Percentiles rank a stretch among this genome's conserved stretches.
These are phyloP conservation scores for Temnothorax nylanderi DNA, from an alignment of 1,140 invertebrate genomes.

Conservation along the genomic window DNA sequence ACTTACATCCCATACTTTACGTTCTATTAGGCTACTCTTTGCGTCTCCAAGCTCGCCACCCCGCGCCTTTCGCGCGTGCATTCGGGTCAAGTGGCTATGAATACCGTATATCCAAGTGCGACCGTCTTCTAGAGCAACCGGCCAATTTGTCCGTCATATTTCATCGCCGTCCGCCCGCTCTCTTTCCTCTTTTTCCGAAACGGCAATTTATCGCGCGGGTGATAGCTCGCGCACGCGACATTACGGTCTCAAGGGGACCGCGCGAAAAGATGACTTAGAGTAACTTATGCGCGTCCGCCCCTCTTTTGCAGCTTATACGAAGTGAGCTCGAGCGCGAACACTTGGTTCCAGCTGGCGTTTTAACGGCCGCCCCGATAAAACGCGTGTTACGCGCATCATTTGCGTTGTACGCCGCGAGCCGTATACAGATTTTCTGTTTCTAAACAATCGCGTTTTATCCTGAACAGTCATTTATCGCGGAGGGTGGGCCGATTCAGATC, in stretches of 20 bases:
- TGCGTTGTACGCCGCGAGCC: neutral
- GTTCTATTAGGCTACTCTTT: conserved; percentile 66
- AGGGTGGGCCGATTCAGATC: neutral
- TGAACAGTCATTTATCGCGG: neutral
- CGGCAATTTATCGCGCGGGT: conserved; percentile 24
- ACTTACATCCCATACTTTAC: conserved; percentile 69
- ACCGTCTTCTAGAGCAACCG: conserved; percentile 70
- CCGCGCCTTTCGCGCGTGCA: conserved; percentile 46
- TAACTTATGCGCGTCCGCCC: conserved; percentile 24
- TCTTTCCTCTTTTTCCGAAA: conserved; percentile 42
- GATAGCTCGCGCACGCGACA: conserved; percentile 15
- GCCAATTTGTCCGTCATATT: conserved; percentile 71
- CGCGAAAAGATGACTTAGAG: conserved; percentile 1
- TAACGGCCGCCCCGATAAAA: conserved; percentile 42
- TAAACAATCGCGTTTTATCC: neutral
- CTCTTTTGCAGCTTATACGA: conserved; percentile 16
- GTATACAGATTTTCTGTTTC: conserved; percentile 14
- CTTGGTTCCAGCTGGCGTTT: conserved; percentile 45
- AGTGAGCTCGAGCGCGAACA: conserved; percentile 23
- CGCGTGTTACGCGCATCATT: conserved; percentile 38
- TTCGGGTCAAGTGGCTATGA: conserved; percentile 77
- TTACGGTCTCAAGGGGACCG: neutral
- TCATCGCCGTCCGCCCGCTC: conserved; percentile 45
- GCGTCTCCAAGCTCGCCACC: neutral
- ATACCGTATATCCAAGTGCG: conserved; percentile 71